phyloP scores from a whole-genome alignment of 2,888 invertebrate genomes.

The Operophtera brumata region DNA sequence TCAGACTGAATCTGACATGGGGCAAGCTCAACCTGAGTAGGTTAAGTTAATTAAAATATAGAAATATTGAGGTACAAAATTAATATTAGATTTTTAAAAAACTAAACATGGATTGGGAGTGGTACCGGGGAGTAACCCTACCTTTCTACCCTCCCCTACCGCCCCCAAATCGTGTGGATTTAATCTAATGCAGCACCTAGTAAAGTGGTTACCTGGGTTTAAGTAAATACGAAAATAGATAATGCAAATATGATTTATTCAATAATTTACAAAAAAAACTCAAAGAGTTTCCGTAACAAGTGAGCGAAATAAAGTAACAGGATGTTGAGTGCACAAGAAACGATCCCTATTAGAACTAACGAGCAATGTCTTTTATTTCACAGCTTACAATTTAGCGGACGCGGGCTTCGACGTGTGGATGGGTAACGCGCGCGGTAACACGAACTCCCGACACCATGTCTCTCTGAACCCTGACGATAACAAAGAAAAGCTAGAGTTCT shows the following conservation, averaged over 20 bases:
- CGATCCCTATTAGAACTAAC: background rate
- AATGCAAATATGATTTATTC: background rate
- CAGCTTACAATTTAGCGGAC: constrained; percentile 85
- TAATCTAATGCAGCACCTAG: too few relatives aligned
- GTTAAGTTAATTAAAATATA: too few relatives aligned
- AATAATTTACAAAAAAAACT: background rate
- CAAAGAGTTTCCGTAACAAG: background rate
- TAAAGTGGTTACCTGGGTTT: too few relatives aligned
- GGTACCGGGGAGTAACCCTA: too few relatives aligned
- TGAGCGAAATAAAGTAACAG: background rate
- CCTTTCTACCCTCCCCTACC: too few relatives aligned
- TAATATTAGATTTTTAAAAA: too few relatives aligned
- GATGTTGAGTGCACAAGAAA: background rate
- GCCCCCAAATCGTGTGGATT: too few relatives aligned
- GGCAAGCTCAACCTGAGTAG: too few relatives aligned
- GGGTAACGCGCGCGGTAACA: constrained; percentile 90
- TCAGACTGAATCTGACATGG: too few relatives aligned
- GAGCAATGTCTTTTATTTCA: constrained; percentile 14
- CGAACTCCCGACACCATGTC: constrained; percentile 82
- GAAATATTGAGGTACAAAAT: too few relatives aligned
- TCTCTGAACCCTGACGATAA: constrained; percentile 50
- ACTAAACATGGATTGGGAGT: too few relatives aligned
- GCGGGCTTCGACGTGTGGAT: constrained; percentile 89
- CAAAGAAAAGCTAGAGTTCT: constrained; percentile 48
- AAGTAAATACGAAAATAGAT: too few relatives aligned